A percentile compares a stretch with the other conserved stretches of the same genome.
Conservation (phyloP, 1,140 invertebrate genomes). For the Chymomyza costata region DNA sequence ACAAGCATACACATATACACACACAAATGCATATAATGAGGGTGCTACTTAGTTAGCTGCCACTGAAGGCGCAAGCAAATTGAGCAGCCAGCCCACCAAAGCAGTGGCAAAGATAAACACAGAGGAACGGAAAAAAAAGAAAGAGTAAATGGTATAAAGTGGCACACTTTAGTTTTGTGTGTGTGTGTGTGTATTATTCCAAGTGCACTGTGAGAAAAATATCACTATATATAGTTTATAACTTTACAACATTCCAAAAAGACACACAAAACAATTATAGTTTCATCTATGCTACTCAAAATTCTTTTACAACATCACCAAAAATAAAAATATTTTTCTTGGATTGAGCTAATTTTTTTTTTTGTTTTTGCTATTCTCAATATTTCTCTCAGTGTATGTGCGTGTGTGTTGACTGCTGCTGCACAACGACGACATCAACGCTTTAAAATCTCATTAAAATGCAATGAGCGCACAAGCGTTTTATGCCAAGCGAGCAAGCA, state of each 20-base stretch:
- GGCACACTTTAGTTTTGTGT: conserved; percentile 42
- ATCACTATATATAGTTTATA: no score
- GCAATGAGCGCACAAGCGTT: conserved; percentile 54
- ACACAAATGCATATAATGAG: no score
- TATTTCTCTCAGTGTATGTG: no score
- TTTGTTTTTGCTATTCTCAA: no score
- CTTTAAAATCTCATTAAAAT: conserved; percentile 52
- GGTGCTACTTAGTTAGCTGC: conserved; percentile 5
- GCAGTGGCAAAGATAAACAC: conserved; percentile 53
- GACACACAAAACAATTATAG: no score
- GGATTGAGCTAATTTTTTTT: no score
- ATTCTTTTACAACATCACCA: no score
- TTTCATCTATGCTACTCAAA: no score
- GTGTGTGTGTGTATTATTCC: conserved; percentile 1
- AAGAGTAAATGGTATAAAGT: conserved; percentile 57
- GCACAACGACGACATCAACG: conserved; percentile 22
- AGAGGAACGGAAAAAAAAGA: no score
- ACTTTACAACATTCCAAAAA: no score
- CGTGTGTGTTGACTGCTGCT: conserved; percentile 10
- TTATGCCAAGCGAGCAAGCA: conserved; percentile 30
- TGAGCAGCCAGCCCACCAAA: conserved; percentile 10
- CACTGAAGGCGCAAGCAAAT: neutral
- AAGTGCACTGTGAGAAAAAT: no score
- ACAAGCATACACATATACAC: neutral
- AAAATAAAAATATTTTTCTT: no score